These are phyloP conservation scores for Gerris lacustris DNA, from an alignment of 2,888 invertebrate species.

Conservation along the genomic window DNA sequence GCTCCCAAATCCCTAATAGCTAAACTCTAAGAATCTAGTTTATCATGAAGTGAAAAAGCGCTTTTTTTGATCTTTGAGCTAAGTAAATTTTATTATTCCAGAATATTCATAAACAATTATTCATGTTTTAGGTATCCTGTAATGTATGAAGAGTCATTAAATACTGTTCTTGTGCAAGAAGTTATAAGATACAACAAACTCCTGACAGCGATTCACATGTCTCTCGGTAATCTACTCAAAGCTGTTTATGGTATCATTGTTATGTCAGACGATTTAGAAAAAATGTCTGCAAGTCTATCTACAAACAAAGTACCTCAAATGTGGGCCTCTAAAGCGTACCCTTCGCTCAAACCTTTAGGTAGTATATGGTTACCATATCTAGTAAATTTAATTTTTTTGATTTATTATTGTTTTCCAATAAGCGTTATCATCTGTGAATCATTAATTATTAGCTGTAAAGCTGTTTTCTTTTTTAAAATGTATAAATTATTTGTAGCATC, in stretches of 20 bases:
- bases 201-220: conserved; percentile 44
- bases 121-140: conserved; percentile 56
- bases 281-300: conserved; percentile 52
- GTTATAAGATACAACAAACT: conserved; percentile 63
- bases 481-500: background rate
- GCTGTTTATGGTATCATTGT: conserved; percentile 67
- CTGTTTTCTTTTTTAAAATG: background rate
- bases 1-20: no score
- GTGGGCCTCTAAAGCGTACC: conserved; percentile 58
- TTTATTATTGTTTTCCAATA: no score
- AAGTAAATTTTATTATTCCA: no score
- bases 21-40: no score
- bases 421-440: background rate
- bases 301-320: conserved; percentile 54
- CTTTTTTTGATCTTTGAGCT: no score
- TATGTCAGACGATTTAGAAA: conserved; percentile 62
- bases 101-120: no score
- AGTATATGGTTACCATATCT: conserved; percentile 21
- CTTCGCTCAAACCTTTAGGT: conserved; percentile 58
- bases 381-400: no score
- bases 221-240: conserved; percentile 46
- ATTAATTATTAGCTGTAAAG: background rate
- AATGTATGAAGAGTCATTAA: conserved; percentile 73
- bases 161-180: conserved; percentile 80
- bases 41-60: no score